These are phyloP conservation scores for Apaloderma vittatum DNA, from an alignment of 2,113 vertebrate species.

Conservation along the genomic window DNA sequence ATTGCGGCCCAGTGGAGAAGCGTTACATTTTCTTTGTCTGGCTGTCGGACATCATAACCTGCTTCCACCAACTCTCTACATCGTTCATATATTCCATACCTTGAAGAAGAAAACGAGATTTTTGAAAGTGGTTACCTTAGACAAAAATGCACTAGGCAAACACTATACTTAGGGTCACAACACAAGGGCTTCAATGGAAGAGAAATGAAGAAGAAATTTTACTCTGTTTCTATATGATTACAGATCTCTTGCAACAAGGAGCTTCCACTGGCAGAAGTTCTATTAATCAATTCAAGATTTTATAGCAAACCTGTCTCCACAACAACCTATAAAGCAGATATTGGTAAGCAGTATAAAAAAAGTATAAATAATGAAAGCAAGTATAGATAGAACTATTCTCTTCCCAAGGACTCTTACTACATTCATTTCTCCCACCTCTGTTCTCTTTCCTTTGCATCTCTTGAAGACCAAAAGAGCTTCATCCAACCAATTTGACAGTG, in stretches of 20 bases:
- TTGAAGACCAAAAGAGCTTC: background rate
- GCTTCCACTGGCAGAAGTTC: background rate
- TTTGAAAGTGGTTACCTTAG: background rate
- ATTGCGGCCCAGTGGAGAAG: constrained; percentile 99
- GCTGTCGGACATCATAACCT: constrained; percentile 96
- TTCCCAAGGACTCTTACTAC: background rate
- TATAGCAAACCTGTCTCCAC: background rate
- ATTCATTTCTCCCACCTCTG: background rate
- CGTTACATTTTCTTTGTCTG: constrained; percentile 98
- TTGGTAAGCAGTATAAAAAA: no score
- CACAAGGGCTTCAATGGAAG: background rate
- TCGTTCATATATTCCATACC: constrained; percentile 97
- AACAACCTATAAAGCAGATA: background rate
- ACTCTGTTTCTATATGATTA: background rate
- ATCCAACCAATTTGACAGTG: background rate
- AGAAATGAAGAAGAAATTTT: background rate
- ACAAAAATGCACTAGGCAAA: background rate
- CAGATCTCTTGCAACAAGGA: background rate
- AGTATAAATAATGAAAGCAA: background rate
- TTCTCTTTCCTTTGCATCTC: background rate
- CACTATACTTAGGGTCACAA: background rate
- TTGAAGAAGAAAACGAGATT: constrained; percentile 55
- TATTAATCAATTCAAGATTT: background rate
- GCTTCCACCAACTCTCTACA: constrained; percentile 97
- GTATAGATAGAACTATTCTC: background rate